Percentiles rank a stretch among this genome's conserved stretches.
Evolutionary conservation across 2,113 vertebrate species (phyloP).

Genomic region (Corydoras maculifer): DNA sequence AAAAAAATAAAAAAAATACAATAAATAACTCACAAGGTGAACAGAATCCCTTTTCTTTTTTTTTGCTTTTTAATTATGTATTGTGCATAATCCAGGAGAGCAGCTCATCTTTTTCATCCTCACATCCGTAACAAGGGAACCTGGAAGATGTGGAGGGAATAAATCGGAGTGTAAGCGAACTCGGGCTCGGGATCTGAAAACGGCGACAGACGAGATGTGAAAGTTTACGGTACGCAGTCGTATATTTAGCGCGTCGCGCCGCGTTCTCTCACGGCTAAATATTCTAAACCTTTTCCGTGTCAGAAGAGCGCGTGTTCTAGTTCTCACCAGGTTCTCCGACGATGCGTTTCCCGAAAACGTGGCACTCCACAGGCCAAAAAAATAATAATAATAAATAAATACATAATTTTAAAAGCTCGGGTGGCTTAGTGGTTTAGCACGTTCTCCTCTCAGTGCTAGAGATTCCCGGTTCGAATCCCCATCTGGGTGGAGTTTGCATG

Average conservation of each 20-base stretch:
- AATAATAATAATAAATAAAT: too few relatives aligned
- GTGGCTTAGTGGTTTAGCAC: too few relatives aligned
- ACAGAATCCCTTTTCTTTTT: constrained; percentile 28
- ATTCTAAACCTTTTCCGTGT: background rate
- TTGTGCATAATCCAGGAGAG: constrained; percentile 41
- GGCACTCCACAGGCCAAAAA: too few relatives aligned
- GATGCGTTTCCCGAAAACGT: constrained; percentile 5
- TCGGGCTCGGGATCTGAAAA: constrained; percentile 13
- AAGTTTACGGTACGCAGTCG: constrained; percentile 21
- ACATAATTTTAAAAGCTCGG: too few relatives aligned
- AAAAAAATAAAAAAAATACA: constrained; percentile 31
- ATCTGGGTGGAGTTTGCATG: too few relatives aligned
- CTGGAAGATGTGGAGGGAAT: background rate
- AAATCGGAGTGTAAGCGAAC: background rate
- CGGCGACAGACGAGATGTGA: constrained; percentile 28
- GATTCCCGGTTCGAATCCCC: too few relatives aligned
- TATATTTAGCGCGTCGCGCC: constrained; percentile 29
- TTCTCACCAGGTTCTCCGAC: background rate
- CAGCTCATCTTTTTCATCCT: constrained; percentile 43
- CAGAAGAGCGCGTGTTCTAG: background rate
- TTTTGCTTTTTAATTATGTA: constrained; percentile 46
- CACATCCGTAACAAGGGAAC: constrained; percentile 25
- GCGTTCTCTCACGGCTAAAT: constrained; percentile 19
- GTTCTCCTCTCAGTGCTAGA: too few relatives aligned
- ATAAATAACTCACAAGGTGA: constrained; percentile 47